Evolutionary conservation across 2,113 vertebrate species (phyloP).

Genomic region (Scortum barcoo): DNA sequence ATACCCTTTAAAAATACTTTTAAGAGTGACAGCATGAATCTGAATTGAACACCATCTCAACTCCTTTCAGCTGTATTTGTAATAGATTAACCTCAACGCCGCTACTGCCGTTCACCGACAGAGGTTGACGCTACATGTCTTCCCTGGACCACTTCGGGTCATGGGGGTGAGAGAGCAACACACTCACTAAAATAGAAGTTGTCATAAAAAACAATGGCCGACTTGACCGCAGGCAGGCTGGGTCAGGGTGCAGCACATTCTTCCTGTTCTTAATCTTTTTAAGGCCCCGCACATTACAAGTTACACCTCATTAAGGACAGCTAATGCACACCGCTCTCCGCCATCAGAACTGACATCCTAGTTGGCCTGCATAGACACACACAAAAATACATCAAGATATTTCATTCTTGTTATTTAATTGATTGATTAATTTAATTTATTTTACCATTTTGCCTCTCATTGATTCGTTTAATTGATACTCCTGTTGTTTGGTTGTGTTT

Average conservation of each 20-base stretch:
- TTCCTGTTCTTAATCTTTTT: conserved; percentile 58
- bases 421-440: not conserved
- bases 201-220: conserved; percentile 38
- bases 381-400: not conserved
- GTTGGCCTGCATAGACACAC: not conserved
- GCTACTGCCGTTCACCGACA: not conserved
- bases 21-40: not conserved
- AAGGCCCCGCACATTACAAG: conserved; percentile 32
- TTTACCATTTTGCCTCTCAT: not conserved
- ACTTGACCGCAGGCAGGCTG: conserved; percentile 15
- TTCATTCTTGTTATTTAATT: not conserved
- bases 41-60: not conserved
- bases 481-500: not conserved
- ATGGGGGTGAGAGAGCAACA: conserved; percentile 23
- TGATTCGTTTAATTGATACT: not conserved
- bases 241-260: conserved; percentile 51
- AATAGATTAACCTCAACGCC: not conserved
- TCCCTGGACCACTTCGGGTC: not conserved
- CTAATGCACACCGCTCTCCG: conserved; percentile 40
- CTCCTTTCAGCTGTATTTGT: not conserved
- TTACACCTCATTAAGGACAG: conserved; percentile 55
- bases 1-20: not conserved
- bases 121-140: conserved; percentile 4
- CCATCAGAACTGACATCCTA: not conserved
- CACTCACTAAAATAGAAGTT: conserved; percentile 5